A percentile compares a stretch with the other conserved stretches of the same genome.
Evolutionary conservation across 2,797 vertebrate species (phyloP).

Genomic region (Xiphophorus birchmanni): DNA sequence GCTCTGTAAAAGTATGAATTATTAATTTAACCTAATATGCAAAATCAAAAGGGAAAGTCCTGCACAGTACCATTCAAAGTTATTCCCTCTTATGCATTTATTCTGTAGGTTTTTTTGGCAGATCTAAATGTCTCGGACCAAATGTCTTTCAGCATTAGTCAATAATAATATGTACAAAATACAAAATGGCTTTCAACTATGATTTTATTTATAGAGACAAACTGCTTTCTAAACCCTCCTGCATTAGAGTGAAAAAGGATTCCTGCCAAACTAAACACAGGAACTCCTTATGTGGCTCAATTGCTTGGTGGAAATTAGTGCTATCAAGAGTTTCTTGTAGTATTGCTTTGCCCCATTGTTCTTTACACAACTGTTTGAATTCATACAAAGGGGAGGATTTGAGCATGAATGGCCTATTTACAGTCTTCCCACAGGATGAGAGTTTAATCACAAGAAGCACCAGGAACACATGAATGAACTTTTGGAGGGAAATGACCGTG

Average conservation of each 20-base stretch:
- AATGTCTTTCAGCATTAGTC: neutral
- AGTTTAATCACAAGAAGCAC: too few relatives aligned
- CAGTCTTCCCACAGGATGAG: too few relatives aligned
- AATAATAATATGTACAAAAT: neutral
- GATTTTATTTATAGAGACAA: neutral
- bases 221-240: neutral
- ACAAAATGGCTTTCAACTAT: neutral
- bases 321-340: neutral
- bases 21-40: neutral
- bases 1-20: slow-evolving; percentile 51
- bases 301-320: neutral
- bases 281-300: neutral
- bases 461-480: too few relatives aligned
- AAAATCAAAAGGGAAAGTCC: neutral
- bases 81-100: neutral
- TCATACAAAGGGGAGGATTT: neutral
- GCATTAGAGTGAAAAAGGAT: too few relatives aligned
- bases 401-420: neutral
- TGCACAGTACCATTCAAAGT: neutral
- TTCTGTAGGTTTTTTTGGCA: neutral
- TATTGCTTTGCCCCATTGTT: neutral
- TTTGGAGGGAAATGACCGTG: too few relatives aligned
- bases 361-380: neutral
- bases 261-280: neutral
- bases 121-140: neutral